phyloP scores from a whole-genome alignment of 2,888 invertebrate species.

The Melinaea marsaeus region DNA sequence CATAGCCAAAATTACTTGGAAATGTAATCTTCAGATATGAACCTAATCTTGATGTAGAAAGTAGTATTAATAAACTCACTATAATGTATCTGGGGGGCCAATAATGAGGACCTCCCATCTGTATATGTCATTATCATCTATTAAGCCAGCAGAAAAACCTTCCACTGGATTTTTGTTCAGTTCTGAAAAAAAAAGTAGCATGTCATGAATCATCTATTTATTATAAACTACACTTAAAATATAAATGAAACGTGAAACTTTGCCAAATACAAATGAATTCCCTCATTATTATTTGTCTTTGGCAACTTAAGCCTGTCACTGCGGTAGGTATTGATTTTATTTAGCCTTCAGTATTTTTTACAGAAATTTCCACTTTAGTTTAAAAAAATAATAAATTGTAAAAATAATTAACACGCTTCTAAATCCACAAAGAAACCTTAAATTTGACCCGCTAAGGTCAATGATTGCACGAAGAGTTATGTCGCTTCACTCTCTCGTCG shows the following conservation, averaged over 20 bases:
- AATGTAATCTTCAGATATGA: neutral
- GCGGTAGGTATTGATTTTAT: constrained; percentile 69
- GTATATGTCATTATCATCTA: constrained; percentile 99
- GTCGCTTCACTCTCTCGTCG: constrained; percentile 56
- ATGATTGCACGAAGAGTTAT: constrained; percentile 61
- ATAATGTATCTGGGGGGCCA: constrained; percentile 99
- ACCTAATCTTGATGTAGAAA: neutral
- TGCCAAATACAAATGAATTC: constrained; percentile 25
- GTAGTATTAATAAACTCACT: constrained; percentile 82
- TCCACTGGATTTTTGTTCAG: constrained; percentile 99
- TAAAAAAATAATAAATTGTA: neutral
- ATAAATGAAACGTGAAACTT: constrained; percentile 23
- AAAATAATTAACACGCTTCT: constrained; percentile 21
- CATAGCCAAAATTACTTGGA: no score
- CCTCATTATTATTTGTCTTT: constrained; percentile 39
- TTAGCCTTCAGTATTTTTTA: constrained; percentile 28
- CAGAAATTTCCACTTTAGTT: constrained; percentile 4
- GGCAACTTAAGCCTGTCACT: constrained; percentile 58
- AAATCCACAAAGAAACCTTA: constrained; percentile 51
- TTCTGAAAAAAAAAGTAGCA: constrained; percentile 82
- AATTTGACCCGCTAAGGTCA: constrained; percentile 75
- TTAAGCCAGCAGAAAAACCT: constrained; percentile 99
- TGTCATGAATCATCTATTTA: constrained; percentile 40
- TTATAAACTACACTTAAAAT: constrained; percentile 12
- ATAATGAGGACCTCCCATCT: constrained; percentile 99